These are phyloP conservation scores for Pharmacophagus antenor DNA, from an alignment of 2,888 invertebrate genomes.

Conservation along the genomic window DNA sequence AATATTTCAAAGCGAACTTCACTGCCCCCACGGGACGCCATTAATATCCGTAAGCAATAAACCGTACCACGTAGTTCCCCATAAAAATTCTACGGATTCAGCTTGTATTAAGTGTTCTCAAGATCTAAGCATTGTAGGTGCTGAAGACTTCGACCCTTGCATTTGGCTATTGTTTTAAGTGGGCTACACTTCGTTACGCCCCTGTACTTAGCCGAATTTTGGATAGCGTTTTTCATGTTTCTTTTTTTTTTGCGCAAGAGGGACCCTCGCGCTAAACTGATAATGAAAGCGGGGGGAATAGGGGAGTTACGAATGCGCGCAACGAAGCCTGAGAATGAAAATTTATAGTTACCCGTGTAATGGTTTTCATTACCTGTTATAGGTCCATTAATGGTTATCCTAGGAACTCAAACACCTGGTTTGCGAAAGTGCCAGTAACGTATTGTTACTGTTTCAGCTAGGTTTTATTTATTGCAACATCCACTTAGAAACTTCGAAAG, in stretches of 20 bases:
- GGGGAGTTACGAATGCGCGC: conserved; percentile 48
- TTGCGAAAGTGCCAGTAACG: conserved; percentile 34
- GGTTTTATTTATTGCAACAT: conserved; percentile 37
- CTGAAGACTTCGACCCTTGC: conserved; percentile 64
- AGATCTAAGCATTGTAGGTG: conserved; percentile 66
- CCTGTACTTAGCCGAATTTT: conserved; percentile 65
- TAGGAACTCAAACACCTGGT: conserved; percentile 63
- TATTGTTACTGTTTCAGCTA: conserved; percentile 38
- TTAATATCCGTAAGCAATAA: conserved; percentile 70
- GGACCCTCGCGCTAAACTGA: conserved; percentile 74
- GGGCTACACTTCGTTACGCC: conserved; percentile 77
- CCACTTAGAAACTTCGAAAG: conserved; percentile 24
- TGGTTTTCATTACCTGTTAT: conserved; percentile 64
- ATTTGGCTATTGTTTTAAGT: conserved; percentile 80
- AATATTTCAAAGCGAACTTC: conserved; percentile 58
- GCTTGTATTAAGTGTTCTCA: conserved; percentile 75
- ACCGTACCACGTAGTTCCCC: conserved; percentile 58
- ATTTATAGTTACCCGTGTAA: conserved; percentile 71
- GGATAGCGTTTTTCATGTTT: conserved; percentile 68
- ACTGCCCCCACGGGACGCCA: conserved; percentile 58
- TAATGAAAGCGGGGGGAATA: conserved; percentile 62
- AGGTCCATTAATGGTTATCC: conserved; percentile 62
- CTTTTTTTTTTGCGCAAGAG: conserved; percentile 62
- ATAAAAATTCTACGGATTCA: conserved; percentile 75
- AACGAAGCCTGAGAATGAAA: conserved; percentile 61